Base-by-base conservation (phyloP, 1,140 invertebrate species). In the Drosophila sechellia region DNA sequence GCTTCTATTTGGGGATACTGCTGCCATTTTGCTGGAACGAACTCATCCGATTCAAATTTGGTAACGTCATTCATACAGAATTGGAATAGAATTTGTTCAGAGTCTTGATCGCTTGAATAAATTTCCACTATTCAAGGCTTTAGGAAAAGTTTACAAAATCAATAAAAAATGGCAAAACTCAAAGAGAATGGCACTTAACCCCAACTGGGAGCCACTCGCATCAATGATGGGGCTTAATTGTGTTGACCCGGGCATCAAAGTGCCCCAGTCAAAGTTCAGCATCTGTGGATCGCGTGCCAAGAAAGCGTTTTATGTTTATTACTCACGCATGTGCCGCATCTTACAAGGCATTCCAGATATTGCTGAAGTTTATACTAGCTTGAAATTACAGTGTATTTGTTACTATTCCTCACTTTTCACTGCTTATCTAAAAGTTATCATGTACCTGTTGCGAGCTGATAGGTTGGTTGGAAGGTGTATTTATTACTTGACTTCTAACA, bases 211-310 rank as follows among this genome's bases (percentile, higher is more conserved):
- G 58, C 72, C 72, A 55, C 66, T 57, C 34, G 22, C 52, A 61
- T 53, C 53, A 72, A 49, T 81, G 77, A 86, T 86, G 76, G 69
- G 55, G 39, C 59, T 69, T 72, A 77, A 83, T 86, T 86, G 76
- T 49, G 49, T 42, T 39, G 56, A 48, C 40, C 49, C 35, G 42
- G 57, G 68, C 39, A 74, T 60, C 68, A 71, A 68, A 81, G 54
- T 55, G 46, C 48, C 3, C 22, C 37, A 54, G 45, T 65, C 60
- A 68, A 75, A 76, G 60, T 64, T 63, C 54, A 60, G 43, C 45
- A 57, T 45, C 48, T 69, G 52, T 49, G 50, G 61, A 78, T 58
- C 74, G 72, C 50, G 72, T 75, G 72, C 71, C 55, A 55, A 56
- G 56, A 57, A 56, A 69, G 64, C 64, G 11, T 46, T 73, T 54